phyloP scores from a whole-genome alignment of 2,113 vertebrate genomes.

The Sorex araneus region DNA sequence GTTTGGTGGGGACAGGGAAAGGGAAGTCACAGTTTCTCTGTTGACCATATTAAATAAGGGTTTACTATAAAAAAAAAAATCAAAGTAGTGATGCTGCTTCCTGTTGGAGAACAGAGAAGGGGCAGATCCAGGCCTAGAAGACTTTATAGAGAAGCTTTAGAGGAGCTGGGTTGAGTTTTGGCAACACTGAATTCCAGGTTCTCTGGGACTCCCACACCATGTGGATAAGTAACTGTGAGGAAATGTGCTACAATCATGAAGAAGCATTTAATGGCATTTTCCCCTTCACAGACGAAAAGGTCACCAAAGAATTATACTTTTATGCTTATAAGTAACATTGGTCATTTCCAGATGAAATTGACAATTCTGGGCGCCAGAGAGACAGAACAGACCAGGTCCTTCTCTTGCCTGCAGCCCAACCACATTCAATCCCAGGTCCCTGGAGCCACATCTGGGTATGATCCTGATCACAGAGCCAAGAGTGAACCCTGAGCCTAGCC shows the following conservation, averaged over 20 bases:
- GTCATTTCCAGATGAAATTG: conserved; percentile 39
- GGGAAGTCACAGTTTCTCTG: not conserved
- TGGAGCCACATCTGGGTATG: too few species aligned
- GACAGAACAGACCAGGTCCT: too few species aligned
- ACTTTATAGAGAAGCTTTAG: not conserved
- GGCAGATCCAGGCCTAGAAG: not conserved
- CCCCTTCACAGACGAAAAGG: conserved; percentile 43
- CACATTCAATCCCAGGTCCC: too few species aligned
- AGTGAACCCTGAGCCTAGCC: too few species aligned
- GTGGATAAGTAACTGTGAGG: conserved; percentile 34
- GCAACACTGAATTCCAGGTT: conserved; percentile 24
- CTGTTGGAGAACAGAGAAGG: not conserved
- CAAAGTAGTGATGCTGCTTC: not conserved
- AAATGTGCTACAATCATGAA: conserved; percentile 20
- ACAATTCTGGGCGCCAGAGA: too few species aligned
- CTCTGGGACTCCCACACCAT: not conserved
- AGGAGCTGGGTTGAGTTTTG: not conserved
- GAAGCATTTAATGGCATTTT: conserved; percentile 40
- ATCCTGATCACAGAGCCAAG: too few species aligned
- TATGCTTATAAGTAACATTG: conserved; percentile 26
- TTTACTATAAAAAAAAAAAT: not conserved
- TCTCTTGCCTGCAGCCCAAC: too few species aligned
- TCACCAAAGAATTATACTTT: not conserved
- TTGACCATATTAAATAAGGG: not conserved
- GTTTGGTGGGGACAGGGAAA: too few species aligned